phyloP scores from a whole-genome alignment of 1,140 invertebrate species.

The Drosophila albomicans region DNA sequence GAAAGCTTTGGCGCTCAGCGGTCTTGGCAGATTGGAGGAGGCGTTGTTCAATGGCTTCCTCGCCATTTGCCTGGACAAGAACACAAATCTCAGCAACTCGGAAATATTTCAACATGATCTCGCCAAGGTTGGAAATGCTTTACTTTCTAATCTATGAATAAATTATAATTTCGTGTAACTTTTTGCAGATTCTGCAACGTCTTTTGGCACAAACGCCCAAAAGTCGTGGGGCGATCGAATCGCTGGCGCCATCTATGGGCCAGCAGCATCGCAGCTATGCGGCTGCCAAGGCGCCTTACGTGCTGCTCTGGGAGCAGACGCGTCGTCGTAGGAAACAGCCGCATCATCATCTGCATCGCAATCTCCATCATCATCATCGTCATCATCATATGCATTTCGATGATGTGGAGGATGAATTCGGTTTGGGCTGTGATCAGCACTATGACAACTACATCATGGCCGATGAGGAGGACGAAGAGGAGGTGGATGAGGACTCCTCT shows the following conservation, averaged over 20 bases:
- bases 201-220: conserved; percentile 79
- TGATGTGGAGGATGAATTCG: conserved; percentile 73
- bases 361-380: conserved; percentile 50
- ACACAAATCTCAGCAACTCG: conserved; percentile 81
- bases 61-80: conserved; percentile 78
- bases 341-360: conserved; percentile 36
- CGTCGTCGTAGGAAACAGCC: conserved; percentile 58
- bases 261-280: conserved; percentile 59
- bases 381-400: conserved; percentile 64
- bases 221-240: conserved; percentile 44
- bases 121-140: conserved; percentile 71
- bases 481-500: conserved; percentile 44
- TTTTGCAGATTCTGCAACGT: conserved; percentile 78
- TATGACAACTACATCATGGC: conserved; percentile 72
- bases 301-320: conserved; percentile 64
- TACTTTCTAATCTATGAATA: too few species aligned
- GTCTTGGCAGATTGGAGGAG: conserved; percentile 89
- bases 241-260: conserved; percentile 34
- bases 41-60: conserved; percentile 88
- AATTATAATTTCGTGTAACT: not conserved
- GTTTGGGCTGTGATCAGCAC: conserved; percentile 40
- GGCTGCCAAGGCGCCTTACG: conserved; percentile 55
- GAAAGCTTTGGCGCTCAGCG: conserved; percentile 88
- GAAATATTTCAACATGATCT: conserved; percentile 85
- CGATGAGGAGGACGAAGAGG: conserved; percentile 67